Percentiles rank a stretch among this genome's conserved stretches.
These are phyloP conservation scores for Athrips mouffetella DNA, from an alignment of 2,888 invertebrate species.

Conservation along the genomic window DNA sequence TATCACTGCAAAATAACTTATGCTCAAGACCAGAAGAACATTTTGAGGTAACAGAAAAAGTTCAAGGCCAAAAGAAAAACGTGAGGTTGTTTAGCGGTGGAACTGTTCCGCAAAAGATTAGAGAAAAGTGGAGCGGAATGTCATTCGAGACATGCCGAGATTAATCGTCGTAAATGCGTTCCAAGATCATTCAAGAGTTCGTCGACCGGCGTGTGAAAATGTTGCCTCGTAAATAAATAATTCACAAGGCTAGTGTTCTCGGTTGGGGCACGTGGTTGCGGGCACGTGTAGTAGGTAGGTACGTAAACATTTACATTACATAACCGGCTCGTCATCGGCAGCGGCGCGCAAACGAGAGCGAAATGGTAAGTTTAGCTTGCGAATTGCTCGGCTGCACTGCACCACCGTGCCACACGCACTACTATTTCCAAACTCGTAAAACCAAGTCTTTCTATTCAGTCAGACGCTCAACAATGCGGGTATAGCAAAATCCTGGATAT, in stretches of 20 bases:
- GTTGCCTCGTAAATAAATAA: constrained; percentile 78
- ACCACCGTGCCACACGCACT: constrained; percentile 11
- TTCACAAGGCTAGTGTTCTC: constrained; percentile 78
- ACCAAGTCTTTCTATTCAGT: too few relatives aligned
- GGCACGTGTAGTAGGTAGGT: constrained; percentile 73
- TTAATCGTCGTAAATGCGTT: constrained; percentile 73
- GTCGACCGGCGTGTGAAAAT: constrained; percentile 77
- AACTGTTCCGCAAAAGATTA: constrained; percentile 21
- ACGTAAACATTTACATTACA: constrained; percentile 77
- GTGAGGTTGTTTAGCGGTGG: not conserved
- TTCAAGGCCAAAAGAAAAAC: not conserved
- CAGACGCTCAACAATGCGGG: not conserved
- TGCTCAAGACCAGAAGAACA: too few relatives aligned
- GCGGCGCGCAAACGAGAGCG: constrained; percentile 65
- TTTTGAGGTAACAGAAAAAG: not conserved
- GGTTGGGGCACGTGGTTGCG: constrained; percentile 70
- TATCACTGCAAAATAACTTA: too few relatives aligned
- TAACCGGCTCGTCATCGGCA: constrained; percentile 74
- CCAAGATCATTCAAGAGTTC: constrained; percentile 74
- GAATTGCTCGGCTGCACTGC: constrained; percentile 41
- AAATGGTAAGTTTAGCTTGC: constrained; percentile 58
- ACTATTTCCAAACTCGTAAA: constrained; percentile 4
- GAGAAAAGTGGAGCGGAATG: constrained; percentile 33
- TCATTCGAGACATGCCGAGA: constrained; percentile 52
- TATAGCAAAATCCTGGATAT: not conserved